phyloP scores from a whole-genome alignment of 2,113 vertebrate genomes.

The Chlorodrepanis virens region DNA sequence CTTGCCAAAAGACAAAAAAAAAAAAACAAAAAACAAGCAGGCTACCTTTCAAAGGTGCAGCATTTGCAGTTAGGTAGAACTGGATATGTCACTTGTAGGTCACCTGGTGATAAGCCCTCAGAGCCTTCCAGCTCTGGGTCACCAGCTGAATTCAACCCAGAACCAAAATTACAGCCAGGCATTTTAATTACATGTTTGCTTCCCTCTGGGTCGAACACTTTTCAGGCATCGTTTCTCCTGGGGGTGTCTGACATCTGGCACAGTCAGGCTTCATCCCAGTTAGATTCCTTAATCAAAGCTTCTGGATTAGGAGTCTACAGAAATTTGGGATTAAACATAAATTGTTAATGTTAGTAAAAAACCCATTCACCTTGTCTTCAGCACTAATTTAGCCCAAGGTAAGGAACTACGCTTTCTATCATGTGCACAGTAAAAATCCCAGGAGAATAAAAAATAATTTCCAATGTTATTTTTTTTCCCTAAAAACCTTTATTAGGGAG shows the following conservation, averaged over 20 bases:
- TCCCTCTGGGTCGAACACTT: not conserved
- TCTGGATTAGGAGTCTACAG: not conserved
- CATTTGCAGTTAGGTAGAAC: not conserved
- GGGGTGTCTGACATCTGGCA: not conserved
- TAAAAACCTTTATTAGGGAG: not conserved
- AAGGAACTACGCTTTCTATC: not conserved
- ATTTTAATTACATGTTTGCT: not conserved
- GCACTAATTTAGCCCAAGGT: not conserved
- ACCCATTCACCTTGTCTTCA: not conserved
- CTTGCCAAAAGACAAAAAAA: not conserved
- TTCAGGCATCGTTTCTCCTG: not conserved
- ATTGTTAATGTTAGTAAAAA: not conserved
- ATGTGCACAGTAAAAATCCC: not conserved
- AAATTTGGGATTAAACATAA: not conserved
- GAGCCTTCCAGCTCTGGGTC: not conserved
- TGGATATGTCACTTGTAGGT: not conserved
- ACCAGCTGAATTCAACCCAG: not conserved
- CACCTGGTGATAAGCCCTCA: not conserved
- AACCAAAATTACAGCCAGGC: not conserved
- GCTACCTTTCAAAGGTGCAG: not conserved
- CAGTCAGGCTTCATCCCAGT: not conserved
- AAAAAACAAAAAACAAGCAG: not conserved
- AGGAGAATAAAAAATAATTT: not conserved
- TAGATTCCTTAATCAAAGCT: not conserved
- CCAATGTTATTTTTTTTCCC: not conserved